Percentiles rank a stretch among this genome's conserved stretches.
Evolutionary conservation across 2,888 invertebrate species (phyloP).

Genomic region (Ophraella communa): DNA sequence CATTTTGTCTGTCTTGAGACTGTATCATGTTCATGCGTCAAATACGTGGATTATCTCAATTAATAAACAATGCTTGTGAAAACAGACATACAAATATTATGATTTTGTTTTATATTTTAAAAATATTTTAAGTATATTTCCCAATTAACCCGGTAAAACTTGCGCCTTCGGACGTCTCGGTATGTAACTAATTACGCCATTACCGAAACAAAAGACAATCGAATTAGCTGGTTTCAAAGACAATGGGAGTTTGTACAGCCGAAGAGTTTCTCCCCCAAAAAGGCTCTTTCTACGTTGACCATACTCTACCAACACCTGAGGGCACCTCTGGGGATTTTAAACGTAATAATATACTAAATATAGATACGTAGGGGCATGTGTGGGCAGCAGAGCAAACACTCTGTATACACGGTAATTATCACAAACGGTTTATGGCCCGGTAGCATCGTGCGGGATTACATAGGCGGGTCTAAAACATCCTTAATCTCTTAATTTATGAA

Average conservation of each 20-base stretch:
- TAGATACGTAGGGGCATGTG: slow-evolving; percentile 17
- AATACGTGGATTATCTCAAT: too few relatives aligned
- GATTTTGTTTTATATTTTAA: too few relatives aligned
- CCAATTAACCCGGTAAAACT: too few relatives aligned
- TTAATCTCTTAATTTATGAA: too few relatives aligned
- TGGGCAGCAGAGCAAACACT: slow-evolving; percentile 45
- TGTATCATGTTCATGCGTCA: too few relatives aligned
- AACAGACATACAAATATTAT: too few relatives aligned
- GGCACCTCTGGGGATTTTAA: slow-evolving; percentile 29
- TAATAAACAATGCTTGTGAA: too few relatives aligned
- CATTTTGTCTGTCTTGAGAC: too few relatives aligned
- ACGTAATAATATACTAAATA: slow-evolving; percentile 25
- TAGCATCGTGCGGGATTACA: neutral
- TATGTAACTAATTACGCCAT: slow-evolving; percentile 4
- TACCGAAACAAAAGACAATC: slow-evolving; percentile 30
- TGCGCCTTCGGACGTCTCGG: slow-evolving; percentile 6
- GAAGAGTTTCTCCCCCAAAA: slow-evolving; percentile 9
- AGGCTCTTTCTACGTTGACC: slow-evolving; percentile 29
- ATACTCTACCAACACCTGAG: slow-evolving; percentile 30
- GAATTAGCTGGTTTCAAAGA: slow-evolving; percentile 27
- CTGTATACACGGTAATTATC: slow-evolving; percentile 51
- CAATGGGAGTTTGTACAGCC: slow-evolving; percentile 15
- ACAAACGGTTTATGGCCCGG: slow-evolving; percentile 4
- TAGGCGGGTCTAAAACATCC: slow-evolving; percentile 40
- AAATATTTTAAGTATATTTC: too few relatives aligned